Conservation (phyloP, 2,113 vertebrate genomes). For the Capra hircus region DNA sequence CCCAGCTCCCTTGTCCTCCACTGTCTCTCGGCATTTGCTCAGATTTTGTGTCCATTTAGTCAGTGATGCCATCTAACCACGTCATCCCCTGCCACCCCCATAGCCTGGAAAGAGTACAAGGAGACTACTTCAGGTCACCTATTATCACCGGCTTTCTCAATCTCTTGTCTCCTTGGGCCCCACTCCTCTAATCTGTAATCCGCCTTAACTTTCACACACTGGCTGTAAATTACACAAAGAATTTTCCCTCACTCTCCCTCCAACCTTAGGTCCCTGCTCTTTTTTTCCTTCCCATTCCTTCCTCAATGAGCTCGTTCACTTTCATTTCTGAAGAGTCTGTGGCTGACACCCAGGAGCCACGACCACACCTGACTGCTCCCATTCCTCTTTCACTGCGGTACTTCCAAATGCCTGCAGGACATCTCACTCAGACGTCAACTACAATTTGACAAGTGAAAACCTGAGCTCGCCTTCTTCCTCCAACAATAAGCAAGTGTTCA, state of each 20-base stretch:
- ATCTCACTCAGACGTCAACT: neutral
- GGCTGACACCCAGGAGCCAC: neutral
- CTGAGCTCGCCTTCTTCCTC: constrained; percentile 17
- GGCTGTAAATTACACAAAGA: neutral
- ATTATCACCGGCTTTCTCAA: neutral
- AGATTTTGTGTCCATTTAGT: neutral
- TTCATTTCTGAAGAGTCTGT: neutral
- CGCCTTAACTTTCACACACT: neutral
- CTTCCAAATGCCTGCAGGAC: constrained; percentile 9
- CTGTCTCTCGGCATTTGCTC: neutral
- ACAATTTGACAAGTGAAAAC: neutral
- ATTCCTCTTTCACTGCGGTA: neutral
- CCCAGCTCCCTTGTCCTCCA: neutral
- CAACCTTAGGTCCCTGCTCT: neutral
- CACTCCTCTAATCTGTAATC: neutral
- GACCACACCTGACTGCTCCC: neutral
- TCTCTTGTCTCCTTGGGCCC: neutral
- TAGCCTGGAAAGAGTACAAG: neutral
- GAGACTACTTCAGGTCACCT: neutral
- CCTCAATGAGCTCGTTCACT: neutral
- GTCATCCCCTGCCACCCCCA: neutral
- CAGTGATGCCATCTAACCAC: neutral
- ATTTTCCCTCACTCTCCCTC: neutral
- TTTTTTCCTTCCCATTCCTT: neutral
- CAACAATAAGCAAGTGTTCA: neutral